phyloP scores from a whole-genome alignment of 1,140 invertebrate genomes.

The Eubasilissa regina region DNA sequence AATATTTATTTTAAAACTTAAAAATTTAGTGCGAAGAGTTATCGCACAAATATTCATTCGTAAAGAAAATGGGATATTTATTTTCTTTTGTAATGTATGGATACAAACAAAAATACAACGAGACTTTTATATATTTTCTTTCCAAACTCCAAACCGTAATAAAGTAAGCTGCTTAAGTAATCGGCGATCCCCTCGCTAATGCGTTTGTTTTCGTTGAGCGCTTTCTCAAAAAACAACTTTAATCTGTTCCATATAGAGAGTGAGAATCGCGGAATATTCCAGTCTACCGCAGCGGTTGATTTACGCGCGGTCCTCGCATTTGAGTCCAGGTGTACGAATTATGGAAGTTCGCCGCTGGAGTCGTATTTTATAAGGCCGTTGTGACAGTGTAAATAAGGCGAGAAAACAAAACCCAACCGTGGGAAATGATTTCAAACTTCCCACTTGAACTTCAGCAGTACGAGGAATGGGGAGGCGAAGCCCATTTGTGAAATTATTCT shows the following conservation, averaged over 20 bases:
- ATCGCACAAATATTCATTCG: no score
- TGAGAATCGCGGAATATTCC: background rate
- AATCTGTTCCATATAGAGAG: slow-evolving; percentile 1
- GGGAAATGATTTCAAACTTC: slow-evolving; percentile 38
- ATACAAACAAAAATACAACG: no score
- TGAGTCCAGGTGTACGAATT: slow-evolving; percentile 36
- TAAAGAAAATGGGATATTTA: no score
- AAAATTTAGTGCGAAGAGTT: no score
- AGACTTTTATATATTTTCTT: no score
- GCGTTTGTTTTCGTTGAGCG: slow-evolving; percentile 7
- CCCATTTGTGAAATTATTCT: slow-evolving; percentile 34
- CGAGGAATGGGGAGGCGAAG: background rate
- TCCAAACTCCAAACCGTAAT: background rate
- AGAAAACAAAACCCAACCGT: slow-evolving; percentile 35
- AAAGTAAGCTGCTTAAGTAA: background rate
- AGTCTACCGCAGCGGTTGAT: background rate
- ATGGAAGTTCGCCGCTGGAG: slow-evolving; percentile 28
- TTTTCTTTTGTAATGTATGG: no score
- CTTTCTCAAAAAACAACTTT: slow-evolving; percentile 17
- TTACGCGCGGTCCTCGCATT: slow-evolving; percentile 25
- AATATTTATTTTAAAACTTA: no score
- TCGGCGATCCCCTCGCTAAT: slow-evolving; percentile 7
- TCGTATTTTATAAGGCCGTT: slow-evolving; percentile 44
- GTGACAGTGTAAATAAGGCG: slow-evolving; percentile 48
- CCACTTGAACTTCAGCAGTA: slow-evolving; percentile 25